Evolutionary conservation across 2,797 vertebrate species (phyloP).

Genomic region (Microcaecilia unicolor): DNA sequence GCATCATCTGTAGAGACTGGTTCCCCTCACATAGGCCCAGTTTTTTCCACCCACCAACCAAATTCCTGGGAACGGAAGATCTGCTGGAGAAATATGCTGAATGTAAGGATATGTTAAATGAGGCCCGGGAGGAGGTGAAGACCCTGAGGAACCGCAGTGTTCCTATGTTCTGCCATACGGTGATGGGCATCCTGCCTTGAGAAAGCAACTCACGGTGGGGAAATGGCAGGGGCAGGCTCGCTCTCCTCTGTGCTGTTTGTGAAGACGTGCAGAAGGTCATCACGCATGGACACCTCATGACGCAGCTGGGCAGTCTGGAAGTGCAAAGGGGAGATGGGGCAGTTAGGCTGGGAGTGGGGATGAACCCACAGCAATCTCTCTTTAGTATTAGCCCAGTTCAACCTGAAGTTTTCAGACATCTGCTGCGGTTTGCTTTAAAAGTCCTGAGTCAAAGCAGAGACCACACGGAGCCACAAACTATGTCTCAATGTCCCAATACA

Average conservation of each 20-base stretch:
- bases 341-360: not conserved
- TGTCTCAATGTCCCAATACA: too few relatives aligned
- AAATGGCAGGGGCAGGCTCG: slow-evolving; percentile 45
- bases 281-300: slow-evolving; percentile 81
- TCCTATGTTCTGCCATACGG: fast-evolving
- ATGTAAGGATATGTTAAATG: too few relatives aligned
- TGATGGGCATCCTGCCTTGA: too few relatives aligned
- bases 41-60: not conserved
- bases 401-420: too few relatives aligned
- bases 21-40: too few relatives aligned
- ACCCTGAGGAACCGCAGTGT: too few relatives aligned
- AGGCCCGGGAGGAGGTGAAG: too few relatives aligned
- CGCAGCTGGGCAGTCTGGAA: slow-evolving; percentile 77
- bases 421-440: not conserved
- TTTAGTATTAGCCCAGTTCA: too few relatives aligned
- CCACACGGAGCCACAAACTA: not conserved
- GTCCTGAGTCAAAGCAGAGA: not conserved
- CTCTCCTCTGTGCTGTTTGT: slow-evolving; percentile 70
- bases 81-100: too few relatives aligned
- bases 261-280: slow-evolving; percentile 85
- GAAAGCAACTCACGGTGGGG: slow-evolving; percentile 69
- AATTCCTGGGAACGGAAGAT: too few relatives aligned
- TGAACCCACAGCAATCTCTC: not conserved
- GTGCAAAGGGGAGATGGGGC: not conserved
- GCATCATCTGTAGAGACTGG: not conserved